Evolutionary conservation across 2,888 invertebrate species (phyloP), one percentile per base, ranked within the genome.

Genomic region (Pardosa pseudoannulata): DNA sequence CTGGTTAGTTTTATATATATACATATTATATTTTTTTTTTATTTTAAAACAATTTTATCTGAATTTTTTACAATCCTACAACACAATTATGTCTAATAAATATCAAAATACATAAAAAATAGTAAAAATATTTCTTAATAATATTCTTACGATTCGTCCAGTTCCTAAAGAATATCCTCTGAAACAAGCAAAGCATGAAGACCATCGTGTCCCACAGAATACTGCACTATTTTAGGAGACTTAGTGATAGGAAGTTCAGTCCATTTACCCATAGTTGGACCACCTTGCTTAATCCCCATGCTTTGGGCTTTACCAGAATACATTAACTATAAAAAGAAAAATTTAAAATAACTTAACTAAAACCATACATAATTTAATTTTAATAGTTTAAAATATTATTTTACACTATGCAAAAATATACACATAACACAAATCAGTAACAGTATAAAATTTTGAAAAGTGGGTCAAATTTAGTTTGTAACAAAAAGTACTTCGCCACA

Each of bases 201-300:
- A 0, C 98, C 97, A 91, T 99, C 98, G 90, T 98, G 98, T 0
- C 98, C 98, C 1, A 97, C 94, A 0, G 97, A 95, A 88, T 97
- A 94, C 92, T 97, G 95, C 0, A 93, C 92, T 83, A 96, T 94
- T 90, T 94, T 94, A 0, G 95, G 94, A 27, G 94, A 94, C 92
- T 96, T 96, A 0, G 95, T 94, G 78, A 95, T 93, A 50, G 94
- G 93, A 27, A 92, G 90, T 89, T 92, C 92, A 1, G 91, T 90
- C 92, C 92, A 93, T 87, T 91, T 91, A 13, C 91, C 91, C 16
- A 89, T 88, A 16, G 91, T 83, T n/a, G 91, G 90, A 27, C 90
- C 91, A 28, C 91, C 91, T 88, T 92, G 92, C 89, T 98, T 97
- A 90, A 97, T 95, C 0, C 98, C 98, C 27, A 98, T 92, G 68